phyloP scores from a whole-genome alignment of 1,140 invertebrate genomes.

The Odontomachus brunneus region DNA sequence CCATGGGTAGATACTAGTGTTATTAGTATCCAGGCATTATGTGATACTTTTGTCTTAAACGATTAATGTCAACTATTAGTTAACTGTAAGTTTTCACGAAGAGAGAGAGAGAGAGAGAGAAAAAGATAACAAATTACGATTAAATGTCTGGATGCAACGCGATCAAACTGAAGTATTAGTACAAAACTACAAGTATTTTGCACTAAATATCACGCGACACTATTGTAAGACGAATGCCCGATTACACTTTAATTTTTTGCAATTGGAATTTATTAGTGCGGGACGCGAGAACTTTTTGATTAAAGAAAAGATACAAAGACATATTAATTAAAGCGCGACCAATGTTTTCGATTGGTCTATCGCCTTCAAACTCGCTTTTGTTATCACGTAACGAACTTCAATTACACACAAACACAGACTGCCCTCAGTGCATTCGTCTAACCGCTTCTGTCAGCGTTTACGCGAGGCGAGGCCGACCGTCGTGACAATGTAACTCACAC shows the following conservation, averaged over 20 bases:
- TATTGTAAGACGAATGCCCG: conserved; percentile 1
- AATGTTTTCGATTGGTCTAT: too few relatives aligned
- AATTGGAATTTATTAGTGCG: conserved; percentile 13
- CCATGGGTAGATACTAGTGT: too few relatives aligned
- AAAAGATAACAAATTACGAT: neutral
- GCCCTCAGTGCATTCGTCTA: neutral
- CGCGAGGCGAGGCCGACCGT: neutral
- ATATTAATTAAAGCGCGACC: too few relatives aligned
- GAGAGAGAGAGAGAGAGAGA: too few relatives aligned
- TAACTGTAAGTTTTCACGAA: neutral
- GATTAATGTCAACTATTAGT: too few relatives aligned
- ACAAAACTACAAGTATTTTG: conserved; percentile 37
- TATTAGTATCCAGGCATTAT: too few relatives aligned
- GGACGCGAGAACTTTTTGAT: neutral
- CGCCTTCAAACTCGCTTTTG: conserved; percentile 4
- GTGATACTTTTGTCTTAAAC: too few relatives aligned
- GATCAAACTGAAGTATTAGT: neutral
- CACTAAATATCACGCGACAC: too few relatives aligned
- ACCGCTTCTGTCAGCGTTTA: conserved; percentile 40
- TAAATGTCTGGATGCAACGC: neutral
- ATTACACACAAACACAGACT: neutral
- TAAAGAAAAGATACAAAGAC: neutral
- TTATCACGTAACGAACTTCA: conserved; percentile 36
- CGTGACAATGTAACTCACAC: conserved; percentile 40
- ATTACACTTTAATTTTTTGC: conserved; percentile 6